phyloP scores from a whole-genome alignment of 2,113 vertebrate genomes.

The Elephas maximus region DNA sequence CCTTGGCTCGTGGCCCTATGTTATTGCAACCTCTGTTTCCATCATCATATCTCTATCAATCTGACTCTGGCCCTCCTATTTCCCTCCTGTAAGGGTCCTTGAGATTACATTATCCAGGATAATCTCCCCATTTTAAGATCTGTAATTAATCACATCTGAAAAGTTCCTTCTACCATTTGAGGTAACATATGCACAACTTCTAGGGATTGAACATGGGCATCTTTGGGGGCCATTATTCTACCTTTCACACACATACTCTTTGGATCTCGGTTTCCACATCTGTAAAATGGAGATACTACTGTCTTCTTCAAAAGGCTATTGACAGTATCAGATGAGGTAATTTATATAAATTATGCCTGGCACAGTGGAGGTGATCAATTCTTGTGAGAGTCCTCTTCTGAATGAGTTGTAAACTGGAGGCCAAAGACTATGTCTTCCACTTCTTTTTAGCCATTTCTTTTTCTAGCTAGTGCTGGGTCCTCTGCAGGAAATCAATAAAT shows the following conservation, averaged over 20 bases:
- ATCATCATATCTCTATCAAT: background rate
- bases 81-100: background rate
- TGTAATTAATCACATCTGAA: background rate
- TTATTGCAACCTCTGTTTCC: background rate
- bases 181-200: background rate
- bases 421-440: background rate
- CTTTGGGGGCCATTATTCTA: background rate
- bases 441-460: slow-evolving; percentile 53
- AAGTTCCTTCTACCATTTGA: background rate
- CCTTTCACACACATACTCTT: too few species aligned
- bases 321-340: background rate
- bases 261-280: background rate
- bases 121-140: background rate
- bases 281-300: background rate
- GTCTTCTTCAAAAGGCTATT: background rate
- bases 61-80: background rate
- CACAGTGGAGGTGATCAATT: background rate
- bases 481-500: slow-evolving; percentile 50
- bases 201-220: background rate
- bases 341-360: background rate
- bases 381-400: background rate
- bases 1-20: background rate
- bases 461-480: slow-evolving; percentile 17
- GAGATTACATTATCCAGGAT: background rate
- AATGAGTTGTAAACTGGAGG: background rate